These are phyloP conservation scores for Oryzias celebensis DNA, from an alignment of 2,113 vertebrate species.

Conservation along the genomic window DNA sequence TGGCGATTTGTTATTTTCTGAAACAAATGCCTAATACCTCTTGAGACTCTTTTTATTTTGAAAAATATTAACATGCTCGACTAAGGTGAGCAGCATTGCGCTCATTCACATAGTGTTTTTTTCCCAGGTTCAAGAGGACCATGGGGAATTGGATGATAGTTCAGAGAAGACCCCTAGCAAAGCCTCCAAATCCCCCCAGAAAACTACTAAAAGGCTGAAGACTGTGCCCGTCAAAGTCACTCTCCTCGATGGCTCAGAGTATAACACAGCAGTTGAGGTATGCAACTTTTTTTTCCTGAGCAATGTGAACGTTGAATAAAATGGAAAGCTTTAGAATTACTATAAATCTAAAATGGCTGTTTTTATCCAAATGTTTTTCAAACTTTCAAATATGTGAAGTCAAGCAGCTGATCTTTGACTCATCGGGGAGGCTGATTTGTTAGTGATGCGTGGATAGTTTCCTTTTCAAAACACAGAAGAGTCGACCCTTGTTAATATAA, in stretches of 20 bases:
- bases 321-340: background rate
- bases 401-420: too few species aligned
- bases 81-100: constrained; percentile 2
- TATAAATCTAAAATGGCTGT: background rate
- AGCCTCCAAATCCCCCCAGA: constrained; percentile 95
- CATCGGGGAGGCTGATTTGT: too few species aligned
- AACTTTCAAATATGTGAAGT: too few species aligned
- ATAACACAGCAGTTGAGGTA: constrained; percentile 93
- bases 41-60: background rate
- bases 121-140: constrained; percentile 77
- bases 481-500: too few species aligned
- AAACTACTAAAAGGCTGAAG: constrained; percentile 88
- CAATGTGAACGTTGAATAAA: background rate
- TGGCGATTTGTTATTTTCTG: constrained; percentile 17
- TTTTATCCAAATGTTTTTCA: background rate
- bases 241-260: constrained; percentile 90
- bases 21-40: constrained; percentile 12
- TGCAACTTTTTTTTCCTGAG: background rate
- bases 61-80: constrained; percentile 10
- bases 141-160: constrained; percentile 86
- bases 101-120: constrained; percentile 32
- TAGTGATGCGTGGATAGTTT: too few species aligned
- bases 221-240: constrained; percentile 89
- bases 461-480: too few species aligned
- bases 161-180: constrained; percentile 96